phyloP scores from a whole-genome alignment of 2,797 vertebrate species.

The Xenops minutus region DNA sequence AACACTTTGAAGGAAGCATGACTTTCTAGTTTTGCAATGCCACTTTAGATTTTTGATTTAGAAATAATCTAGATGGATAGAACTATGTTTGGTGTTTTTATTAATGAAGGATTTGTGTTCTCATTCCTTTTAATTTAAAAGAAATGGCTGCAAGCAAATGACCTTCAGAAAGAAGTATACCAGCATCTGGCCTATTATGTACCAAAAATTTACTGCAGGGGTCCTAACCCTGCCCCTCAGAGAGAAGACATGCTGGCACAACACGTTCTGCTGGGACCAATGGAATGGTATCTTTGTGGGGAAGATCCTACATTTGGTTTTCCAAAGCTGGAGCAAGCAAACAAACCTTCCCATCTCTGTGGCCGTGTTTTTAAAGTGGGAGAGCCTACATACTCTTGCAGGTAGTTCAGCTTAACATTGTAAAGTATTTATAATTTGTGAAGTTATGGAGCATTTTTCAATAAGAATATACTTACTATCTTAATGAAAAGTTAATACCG shows the following conservation, averaged over 20 bases:
- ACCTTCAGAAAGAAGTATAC: slow-evolving; percentile 89
- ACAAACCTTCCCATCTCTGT: slow-evolving; percentile 92
- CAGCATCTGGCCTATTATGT: slow-evolving; percentile 88
- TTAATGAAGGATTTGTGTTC: slow-evolving; percentile 8
- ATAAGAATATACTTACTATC: background rate
- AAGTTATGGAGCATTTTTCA: background rate
- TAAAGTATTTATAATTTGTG: background rate
- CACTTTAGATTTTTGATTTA: background rate
- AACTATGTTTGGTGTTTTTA: background rate
- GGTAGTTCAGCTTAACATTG: slow-evolving; percentile 72
- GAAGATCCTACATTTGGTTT: slow-evolving; percentile 89
- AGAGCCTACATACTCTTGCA: slow-evolving; percentile 97
- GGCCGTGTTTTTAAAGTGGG: slow-evolving; percentile 97
- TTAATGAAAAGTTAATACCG: background rate
- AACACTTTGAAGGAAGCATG: background rate
- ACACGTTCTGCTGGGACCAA: slow-evolving; percentile 86
- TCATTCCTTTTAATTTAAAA: slow-evolving; percentile 65
- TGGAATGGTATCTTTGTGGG: slow-evolving; percentile 94
- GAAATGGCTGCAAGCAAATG: slow-evolving; percentile 87
- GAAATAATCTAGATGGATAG: background rate
- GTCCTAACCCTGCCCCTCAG: slow-evolving; percentile 84
- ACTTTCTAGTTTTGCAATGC: background rate
- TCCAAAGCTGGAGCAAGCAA: slow-evolving; percentile 87
- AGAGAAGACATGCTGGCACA: slow-evolving; percentile 90
- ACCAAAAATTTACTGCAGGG: slow-evolving; percentile 90